These are phyloP conservation scores for Epirrita christyi DNA, from an alignment of 2,888 invertebrate genomes.

Conservation along the genomic window DNA sequence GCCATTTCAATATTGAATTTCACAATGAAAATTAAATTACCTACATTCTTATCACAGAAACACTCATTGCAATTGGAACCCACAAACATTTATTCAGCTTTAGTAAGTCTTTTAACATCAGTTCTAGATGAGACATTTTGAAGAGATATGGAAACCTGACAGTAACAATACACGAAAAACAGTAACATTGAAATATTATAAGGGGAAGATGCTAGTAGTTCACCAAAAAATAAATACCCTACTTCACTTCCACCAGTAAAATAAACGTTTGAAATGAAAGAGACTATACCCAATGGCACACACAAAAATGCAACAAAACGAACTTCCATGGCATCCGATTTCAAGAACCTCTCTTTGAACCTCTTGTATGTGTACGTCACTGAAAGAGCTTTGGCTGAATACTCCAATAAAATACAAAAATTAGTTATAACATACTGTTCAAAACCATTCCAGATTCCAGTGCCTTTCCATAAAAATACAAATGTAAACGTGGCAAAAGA, in stretches of 20 bases:
- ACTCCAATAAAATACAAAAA: conserved; percentile 90
- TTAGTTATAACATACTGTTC: conserved; percentile 96
- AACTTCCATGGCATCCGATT: conserved; percentile 73
- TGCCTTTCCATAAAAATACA: conserved; percentile 96
- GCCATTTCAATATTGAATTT: background rate
- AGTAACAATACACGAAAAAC: conserved; percentile 70
- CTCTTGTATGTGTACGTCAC: conserved; percentile 70
- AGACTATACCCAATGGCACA: conserved; percentile 90
- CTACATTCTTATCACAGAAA: conserved; percentile 22
- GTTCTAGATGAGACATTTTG: conserved; percentile 68
- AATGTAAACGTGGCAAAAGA: conserved; percentile 92
- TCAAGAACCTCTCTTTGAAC: conserved; percentile 69
- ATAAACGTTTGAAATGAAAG: conserved; percentile 94
- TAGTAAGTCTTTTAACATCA: conserved; percentile 45
- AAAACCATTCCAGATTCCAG: conserved; percentile 89
- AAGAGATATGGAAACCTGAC: conserved; percentile 76
- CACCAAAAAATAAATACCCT: conserved; percentile 88
- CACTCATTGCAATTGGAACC: conserved; percentile 8
- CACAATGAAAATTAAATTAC: conserved; percentile 1
- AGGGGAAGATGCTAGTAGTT: conserved; percentile 75
- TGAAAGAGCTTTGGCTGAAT: conserved; percentile 81
- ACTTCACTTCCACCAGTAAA: conserved; percentile 92
- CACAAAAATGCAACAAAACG: conserved; percentile 88
- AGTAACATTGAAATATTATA: conserved; percentile 60
- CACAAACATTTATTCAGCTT: conserved; percentile 37